These are phyloP conservation scores for Eupeodes corollae DNA, from an alignment of 1,140 invertebrate genomes.

Conservation along the genomic window DNA sequence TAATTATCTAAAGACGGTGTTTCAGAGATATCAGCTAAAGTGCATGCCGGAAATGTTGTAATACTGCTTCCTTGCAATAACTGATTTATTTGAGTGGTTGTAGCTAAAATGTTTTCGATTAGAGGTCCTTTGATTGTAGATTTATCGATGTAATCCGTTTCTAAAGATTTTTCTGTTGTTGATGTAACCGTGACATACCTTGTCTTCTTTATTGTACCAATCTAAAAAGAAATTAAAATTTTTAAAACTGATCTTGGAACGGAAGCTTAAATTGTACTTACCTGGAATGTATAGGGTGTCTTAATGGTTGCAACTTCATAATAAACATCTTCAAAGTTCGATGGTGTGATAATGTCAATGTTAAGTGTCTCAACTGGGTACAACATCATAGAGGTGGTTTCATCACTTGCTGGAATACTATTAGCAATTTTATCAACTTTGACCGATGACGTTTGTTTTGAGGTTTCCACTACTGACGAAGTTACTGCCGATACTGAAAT, in stretches of 20 bases:
- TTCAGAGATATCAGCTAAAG: slow-evolving; percentile 57
- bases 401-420: too few species aligned
- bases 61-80: slow-evolving; percentile 62
- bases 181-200: slow-evolving; percentile 74
- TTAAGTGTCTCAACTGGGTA: slow-evolving; percentile 57
- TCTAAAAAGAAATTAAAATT: slow-evolving; percentile 43
- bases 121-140: slow-evolving; percentile 55
- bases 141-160: slow-evolving; percentile 46
- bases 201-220: slow-evolving; percentile 74
- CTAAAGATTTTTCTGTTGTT: slow-evolving; percentile 63
- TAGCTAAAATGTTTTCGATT: slow-evolving; percentile 76
- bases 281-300: slow-evolving; percentile 79
- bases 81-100: slow-evolving; percentile 60
- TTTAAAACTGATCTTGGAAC: background rate
- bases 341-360: slow-evolving; percentile 74
- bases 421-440: slow-evolving; percentile 41
- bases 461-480: slow-evolving; percentile 39
- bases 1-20: slow-evolving; percentile 74
- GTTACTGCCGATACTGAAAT: slow-evolving; percentile 46
- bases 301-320: slow-evolving; percentile 82
- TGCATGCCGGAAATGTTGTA: slow-evolving; percentile 68
- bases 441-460: slow-evolving; percentile 41
- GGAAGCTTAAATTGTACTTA: too few species aligned
- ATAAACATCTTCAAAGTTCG: slow-evolving; percentile 69
- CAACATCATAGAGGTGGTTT: too few species aligned